phyloP scores from a whole-genome alignment of 1,140 invertebrate genomes.

The Penaeus chinensis region DNA sequence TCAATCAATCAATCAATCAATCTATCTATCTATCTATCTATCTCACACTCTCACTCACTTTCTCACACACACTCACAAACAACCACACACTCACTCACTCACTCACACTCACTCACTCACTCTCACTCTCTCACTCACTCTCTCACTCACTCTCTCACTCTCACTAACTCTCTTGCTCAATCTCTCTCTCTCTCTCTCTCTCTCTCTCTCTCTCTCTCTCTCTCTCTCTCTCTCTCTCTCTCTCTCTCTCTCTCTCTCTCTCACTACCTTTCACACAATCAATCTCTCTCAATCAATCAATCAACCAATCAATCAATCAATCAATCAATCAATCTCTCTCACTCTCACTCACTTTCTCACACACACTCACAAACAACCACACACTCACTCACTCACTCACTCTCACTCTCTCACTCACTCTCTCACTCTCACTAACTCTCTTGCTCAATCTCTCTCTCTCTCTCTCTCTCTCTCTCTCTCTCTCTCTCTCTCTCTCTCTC shows the following conservation, averaged over 20 bases:
- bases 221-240: constrained; percentile 8
- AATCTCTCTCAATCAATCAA: neutral
- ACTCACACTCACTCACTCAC: too few relatives aligned
- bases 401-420: neutral
- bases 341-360: neutral
- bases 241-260: neutral
- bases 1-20: too few relatives aligned
- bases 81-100: too few relatives aligned
- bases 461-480: neutral
- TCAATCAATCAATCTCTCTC: neutral
- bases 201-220: neutral
- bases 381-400: neutral
- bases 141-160: too few relatives aligned
- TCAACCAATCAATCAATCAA: neutral
- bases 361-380: too few relatives aligned
- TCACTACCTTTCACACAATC: neutral
- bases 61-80: too few relatives aligned
- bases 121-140: too few relatives aligned
- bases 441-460: neutral
- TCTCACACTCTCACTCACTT: too few relatives aligned
- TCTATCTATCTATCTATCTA: too few relatives aligned
- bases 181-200: neutral
- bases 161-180: neutral
- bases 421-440: neutral
- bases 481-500: neutral